Base-by-base conservation (phyloP, 1,140 invertebrate species). In the Batillaria attramentaria region DNA sequence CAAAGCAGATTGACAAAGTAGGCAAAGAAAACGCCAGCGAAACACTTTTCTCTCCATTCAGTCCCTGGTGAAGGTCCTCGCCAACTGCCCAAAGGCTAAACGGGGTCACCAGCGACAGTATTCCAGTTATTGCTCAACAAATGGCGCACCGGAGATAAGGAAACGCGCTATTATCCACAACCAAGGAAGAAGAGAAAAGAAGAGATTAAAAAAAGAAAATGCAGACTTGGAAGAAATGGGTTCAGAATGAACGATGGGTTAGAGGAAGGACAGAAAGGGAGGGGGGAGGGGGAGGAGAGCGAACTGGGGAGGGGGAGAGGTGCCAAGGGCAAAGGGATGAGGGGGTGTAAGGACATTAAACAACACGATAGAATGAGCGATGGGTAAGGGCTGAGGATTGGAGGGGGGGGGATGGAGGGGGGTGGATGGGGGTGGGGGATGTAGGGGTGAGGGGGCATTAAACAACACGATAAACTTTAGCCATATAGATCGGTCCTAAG, bases 41-140 rank as follows among this genome's bases (percentile, higher is more conserved):
- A n/a, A n/a, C n/a, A n/a, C n/a, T n/a, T n/a, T n/a, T n/a, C n/a
- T n/a, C n/a, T n/a, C n/a, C n/a, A n/a, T n/a, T n/a, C n/a, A n/a
- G n/a, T n/a, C n/a, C n/a, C n/a, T n/a, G n/a, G n/a, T n/a, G n/a
- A n/a, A n/a, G n/a, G n/a, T n/a, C n/a, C n/a, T n/a, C n/a, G n/a
- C n/a, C n/a, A n/a, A n/a, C n/a, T 33, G 10, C 31, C 37, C 18
- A 28, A 35, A 68, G 65, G 31, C 37, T 68, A 68, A 35, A 68
- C 18, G 65, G 33, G 37, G 65, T 6, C 65, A 68, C 31, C 3
- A 6, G 37, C 18, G 28, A 35, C 16, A 8, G 37, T 28, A 68
- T 28, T 60, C 24, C 20, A n/a, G 37, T 70, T 70, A 70, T 70
- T 70, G 42, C 68, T 42, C 42, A n/a, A 70, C 68, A 70, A 70